Percentiles rank a stretch among this genome's conserved stretches.
phyloP scores from a whole-genome alignment of 2,113 vertebrate species.

The Microtus montanus region DNA sequence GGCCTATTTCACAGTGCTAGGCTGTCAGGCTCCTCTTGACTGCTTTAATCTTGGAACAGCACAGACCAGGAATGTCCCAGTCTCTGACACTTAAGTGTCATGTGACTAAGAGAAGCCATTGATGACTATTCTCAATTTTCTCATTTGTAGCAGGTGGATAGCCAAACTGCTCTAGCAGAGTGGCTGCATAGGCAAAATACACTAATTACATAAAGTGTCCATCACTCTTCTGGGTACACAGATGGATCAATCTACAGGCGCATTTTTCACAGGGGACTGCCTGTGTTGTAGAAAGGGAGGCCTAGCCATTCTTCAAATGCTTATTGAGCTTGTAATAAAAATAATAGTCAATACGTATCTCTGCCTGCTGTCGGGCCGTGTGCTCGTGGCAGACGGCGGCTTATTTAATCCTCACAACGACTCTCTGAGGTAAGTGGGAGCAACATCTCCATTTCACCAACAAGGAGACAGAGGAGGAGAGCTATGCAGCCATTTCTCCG shows the following conservation, averaged over 20 bases:
- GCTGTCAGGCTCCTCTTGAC: not conserved
- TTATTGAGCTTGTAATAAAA: slow-evolving; percentile 48
- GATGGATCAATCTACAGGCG: not conserved
- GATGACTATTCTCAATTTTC: not conserved
- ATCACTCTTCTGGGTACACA: not conserved
- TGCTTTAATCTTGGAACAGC: not conserved
- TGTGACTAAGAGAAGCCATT: not conserved
- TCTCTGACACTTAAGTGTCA: not conserved
- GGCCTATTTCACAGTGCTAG: too few species aligned
- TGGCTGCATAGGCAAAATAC: not conserved
- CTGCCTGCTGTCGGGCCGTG: not conserved
- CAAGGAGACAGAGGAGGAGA: not conserved
- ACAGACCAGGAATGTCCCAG: not conserved
- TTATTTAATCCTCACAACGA: not conserved
- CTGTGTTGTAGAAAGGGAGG: not conserved
- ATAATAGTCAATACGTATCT: not conserved
- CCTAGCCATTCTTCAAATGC: slow-evolving; percentile 10
- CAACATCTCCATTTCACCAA: not conserved
- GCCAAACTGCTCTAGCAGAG: not conserved
- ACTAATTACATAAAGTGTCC: not conserved
- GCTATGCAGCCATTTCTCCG: not conserved
- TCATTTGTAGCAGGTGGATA: not conserved
- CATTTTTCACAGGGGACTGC: slow-evolving; percentile 1
- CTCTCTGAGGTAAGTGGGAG: not conserved
- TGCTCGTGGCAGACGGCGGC: not conserved